Evolutionary conservation across 2,113 vertebrate species (phyloP).

Genomic region (Chitala chitala): DNA sequence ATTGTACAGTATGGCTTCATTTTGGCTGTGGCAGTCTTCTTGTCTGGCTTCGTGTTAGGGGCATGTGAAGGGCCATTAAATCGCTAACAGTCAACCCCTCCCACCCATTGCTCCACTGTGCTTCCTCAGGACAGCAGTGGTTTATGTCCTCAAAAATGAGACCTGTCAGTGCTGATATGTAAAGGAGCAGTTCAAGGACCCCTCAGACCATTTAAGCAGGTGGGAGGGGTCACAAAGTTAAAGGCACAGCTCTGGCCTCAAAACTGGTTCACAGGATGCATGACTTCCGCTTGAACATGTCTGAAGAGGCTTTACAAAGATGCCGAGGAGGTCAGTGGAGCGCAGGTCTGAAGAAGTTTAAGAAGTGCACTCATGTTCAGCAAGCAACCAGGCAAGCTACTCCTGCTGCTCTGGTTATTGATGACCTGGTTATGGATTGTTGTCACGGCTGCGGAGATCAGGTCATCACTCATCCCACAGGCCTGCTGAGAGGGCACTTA

Average conservation of each 20-base stretch:
- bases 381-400: not conserved
- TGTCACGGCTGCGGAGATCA: not conserved
- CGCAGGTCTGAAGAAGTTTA: not conserved
- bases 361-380: not conserved
- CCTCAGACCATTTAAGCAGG: not conserved
- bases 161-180: not conserved
- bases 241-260: not conserved
- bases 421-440: not conserved
- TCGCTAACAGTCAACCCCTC: not conserved
- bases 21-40: constrained; percentile 7
- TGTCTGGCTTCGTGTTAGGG: not conserved
- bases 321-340: not conserved
- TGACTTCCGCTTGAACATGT: not conserved
- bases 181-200: not conserved
- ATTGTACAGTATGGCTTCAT: constrained; percentile 23
- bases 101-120: not conserved
- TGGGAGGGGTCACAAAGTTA: not conserved
- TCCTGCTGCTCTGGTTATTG: constrained; percentile 6
- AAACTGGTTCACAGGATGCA: not conserved
- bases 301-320: not conserved
- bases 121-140: no score
- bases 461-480: constrained; percentile 7
- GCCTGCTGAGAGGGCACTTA: not conserved
- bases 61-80: not conserved
- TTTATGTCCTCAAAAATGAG: not conserved